Evolutionary conservation across 2,888 invertebrate genomes (phyloP).

Genomic region (Phymatocera aterrima): DNA sequence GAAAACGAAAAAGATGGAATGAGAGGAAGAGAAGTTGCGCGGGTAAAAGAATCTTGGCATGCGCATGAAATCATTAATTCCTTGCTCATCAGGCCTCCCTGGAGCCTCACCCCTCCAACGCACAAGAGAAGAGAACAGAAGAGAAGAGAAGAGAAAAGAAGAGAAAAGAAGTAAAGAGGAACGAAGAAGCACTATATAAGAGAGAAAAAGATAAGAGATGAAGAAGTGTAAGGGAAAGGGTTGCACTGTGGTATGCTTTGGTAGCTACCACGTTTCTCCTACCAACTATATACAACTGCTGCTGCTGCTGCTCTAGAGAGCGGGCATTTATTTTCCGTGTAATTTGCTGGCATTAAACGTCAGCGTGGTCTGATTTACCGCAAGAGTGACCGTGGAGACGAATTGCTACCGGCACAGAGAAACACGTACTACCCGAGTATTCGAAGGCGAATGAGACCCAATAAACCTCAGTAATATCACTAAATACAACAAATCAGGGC

Average conservation of each 20-base stretch:
- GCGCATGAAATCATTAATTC: slow-evolving; percentile 65
- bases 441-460: slow-evolving; percentile 40
- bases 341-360: slow-evolving; percentile 73
- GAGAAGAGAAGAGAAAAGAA: slow-evolving; percentile 13
- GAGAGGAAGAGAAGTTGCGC: not conserved
- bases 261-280: not conserved
- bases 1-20: too few species aligned
- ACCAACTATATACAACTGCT: not conserved
- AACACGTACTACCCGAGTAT: slow-evolving; percentile 61
- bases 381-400: slow-evolving; percentile 66
- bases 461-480: slow-evolving; percentile 5
- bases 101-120: slow-evolving; percentile 5
- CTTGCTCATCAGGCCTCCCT: slow-evolving; percentile 57
- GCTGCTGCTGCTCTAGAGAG: slow-evolving; percentile 17
- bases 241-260: slow-evolving; percentile 2
- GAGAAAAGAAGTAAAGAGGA: slow-evolving; percentile 24
- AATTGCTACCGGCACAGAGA: slow-evolving; percentile 69
- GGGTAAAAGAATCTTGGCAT: slow-evolving; percentile 51
- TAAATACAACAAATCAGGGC: slow-evolving; percentile 17
- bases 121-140: not conserved
- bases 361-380: slow-evolving; percentile 71
- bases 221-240: slow-evolving; percentile 8
- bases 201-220: not conserved
- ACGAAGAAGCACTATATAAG: slow-evolving; percentile 30
- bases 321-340: slow-evolving; percentile 72